phyloP scores from a whole-genome alignment of 2,113 vertebrate genomes.

The Cochlearius cochlearius region DNA sequence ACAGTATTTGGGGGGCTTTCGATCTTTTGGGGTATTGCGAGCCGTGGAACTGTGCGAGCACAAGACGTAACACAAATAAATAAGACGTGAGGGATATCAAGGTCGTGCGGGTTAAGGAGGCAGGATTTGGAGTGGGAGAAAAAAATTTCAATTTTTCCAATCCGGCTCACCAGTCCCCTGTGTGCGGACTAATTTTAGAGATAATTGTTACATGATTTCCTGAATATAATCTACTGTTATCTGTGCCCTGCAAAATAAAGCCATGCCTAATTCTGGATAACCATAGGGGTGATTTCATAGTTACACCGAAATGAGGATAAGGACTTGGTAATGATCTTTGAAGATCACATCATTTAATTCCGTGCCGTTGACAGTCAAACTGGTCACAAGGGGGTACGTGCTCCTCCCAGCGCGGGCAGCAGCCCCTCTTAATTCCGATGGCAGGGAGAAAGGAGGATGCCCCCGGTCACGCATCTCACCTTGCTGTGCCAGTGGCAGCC shows the following conservation, averaged over 20 bases:
- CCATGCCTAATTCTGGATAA: background rate
- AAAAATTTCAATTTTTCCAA: background rate
- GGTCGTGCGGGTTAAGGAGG: background rate
- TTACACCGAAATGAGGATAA: background rate
- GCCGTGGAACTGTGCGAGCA: background rate
- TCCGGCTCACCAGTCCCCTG: background rate
- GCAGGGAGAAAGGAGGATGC: background rate
- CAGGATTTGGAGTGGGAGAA: background rate
- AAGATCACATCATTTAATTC: background rate
- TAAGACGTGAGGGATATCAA: accelerated
- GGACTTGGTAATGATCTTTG: background rate
- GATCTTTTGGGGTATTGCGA: background rate
- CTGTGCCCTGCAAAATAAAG: background rate
- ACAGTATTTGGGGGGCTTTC: background rate
- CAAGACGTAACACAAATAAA: background rate
- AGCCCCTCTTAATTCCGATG: accelerated
- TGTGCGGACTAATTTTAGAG: background rate
- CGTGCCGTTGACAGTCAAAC: background rate
- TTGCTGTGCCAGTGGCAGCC: background rate
- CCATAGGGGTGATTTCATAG: background rate
- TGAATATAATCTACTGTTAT: background rate
- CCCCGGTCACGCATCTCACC: background rate
- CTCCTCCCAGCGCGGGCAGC: background rate
- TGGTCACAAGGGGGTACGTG: background rate
- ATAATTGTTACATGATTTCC: background rate